phyloP scores from a whole-genome alignment of 2,888 invertebrate genomes.

The Hartigia nigra region DNA sequence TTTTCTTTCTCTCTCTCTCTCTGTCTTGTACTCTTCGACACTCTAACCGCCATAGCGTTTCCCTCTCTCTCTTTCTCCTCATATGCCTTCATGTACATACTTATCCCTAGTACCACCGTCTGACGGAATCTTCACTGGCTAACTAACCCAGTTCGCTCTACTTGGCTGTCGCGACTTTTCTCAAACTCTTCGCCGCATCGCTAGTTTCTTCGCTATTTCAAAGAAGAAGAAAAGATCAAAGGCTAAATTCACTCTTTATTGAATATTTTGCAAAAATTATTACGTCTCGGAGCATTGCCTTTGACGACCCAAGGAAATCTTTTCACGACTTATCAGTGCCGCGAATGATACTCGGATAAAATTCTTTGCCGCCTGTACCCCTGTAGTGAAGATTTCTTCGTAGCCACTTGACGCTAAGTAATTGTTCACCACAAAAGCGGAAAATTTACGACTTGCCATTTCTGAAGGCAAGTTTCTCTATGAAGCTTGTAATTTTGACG shows the following conservation, averaged over 20 bases:
- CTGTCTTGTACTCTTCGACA: too few relatives aligned
- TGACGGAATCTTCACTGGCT: constrained; percentile 10
- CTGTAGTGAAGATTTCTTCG: constrained; percentile 12
- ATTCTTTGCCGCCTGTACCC: not conserved
- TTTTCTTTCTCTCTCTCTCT: constrained; percentile 16
- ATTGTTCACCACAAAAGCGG: constrained; percentile 33
- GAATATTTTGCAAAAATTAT: not conserved
- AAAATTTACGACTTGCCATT: constrained; percentile 39
- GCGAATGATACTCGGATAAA: not conserved
- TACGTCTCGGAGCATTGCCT: not conserved
- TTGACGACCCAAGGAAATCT: not conserved
- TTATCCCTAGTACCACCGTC: constrained; percentile 1
- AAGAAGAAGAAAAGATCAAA: not conserved
- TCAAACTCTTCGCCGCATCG: not conserved
- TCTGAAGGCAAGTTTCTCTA: constrained; percentile 37
- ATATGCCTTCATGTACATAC: not conserved
- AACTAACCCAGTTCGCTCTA: constrained; percentile 5
- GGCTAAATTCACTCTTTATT: not conserved
- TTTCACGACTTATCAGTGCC: not conserved
- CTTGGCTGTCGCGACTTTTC: constrained; percentile 5
- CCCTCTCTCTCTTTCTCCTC: not conserved
- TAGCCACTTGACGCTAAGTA: constrained; percentile 22
- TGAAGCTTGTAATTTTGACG: constrained; percentile 49
- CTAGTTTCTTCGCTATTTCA: not conserved
- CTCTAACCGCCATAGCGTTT: not conserved